Evolutionary conservation across 2,888 invertebrate genomes (phyloP), one percentile per base, ranked within the genome.

Genomic region (Nomada fucata): DNA sequence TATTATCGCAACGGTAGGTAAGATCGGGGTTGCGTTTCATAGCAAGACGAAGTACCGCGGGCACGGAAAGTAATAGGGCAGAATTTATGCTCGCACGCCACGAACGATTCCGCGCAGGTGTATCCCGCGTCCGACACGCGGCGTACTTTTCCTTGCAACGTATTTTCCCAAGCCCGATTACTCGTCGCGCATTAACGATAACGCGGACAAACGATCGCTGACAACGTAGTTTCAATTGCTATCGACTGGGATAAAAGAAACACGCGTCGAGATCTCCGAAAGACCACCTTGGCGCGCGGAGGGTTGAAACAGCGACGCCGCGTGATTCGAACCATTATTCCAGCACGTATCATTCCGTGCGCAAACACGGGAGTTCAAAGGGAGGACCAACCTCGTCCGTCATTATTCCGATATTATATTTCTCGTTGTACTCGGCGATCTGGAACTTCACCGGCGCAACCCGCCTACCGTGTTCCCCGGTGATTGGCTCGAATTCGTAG

Each of bases 401-500:
- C 26, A 1, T 18, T 61, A 55, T 5, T n/a, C 18, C 36, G 23
- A 26, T 11, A 52, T n/a, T 63, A 53, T 76, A 29, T 67, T 29
- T 60, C 26, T 23, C 50, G 57, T 80, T 80, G 67, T 55, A 29
- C 61, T 68, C 61, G 42, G 57, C 78, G 18, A 80, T 80, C 81
- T 80, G 73, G 79, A 80, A 80, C 79, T 80, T 36, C 36, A 36
- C 36, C 81, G 57, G 29, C 81, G 53, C 42, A 47, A 47, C 50
- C 75, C 82, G 79, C 82, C 83, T 75, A 83, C 84, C 67, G 59
- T 53, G 77, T 72, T 68, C 71, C 64, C 29, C 42, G 65, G n/a
- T 70, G 79, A 88, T 88, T 88, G 81, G 77, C 87, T 88, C 88
- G 84, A 88, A 88, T 88, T 88, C 85, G 81, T 83, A 82, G 86